phyloP scores from a whole-genome alignment of 1,140 invertebrate species.

The Platorchestia sp. region DNA sequence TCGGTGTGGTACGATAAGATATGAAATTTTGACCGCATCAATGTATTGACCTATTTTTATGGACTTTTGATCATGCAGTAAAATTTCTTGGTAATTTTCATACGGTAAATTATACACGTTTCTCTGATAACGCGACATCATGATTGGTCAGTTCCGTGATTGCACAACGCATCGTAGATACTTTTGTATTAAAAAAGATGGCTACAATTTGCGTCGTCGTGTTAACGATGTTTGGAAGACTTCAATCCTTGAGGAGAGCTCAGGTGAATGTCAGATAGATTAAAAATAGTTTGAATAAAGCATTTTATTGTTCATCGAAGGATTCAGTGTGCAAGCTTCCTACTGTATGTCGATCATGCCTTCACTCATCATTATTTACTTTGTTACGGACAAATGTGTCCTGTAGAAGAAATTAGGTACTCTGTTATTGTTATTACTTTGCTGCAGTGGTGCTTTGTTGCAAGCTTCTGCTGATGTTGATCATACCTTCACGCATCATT shows the following conservation, averaged over 20 bases:
- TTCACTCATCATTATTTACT: background rate
- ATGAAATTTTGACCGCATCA: background rate
- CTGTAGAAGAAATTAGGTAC: background rate
- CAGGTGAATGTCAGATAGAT: background rate
- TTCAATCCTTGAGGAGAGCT: background rate
- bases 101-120: no score
- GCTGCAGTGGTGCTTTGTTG: background rate
- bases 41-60: background rate
- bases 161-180: no score
- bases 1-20: background rate
- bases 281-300: background rate
- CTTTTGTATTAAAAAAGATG: no score
- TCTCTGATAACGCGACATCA: no score
- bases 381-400: background rate
- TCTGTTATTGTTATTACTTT: background rate
- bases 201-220: background rate
- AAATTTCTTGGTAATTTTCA: background rate
- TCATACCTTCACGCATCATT: no score
- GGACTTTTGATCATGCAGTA: background rate
- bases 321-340: background rate
- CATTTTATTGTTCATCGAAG: background rate
- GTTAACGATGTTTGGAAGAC: background rate
- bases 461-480: no score
- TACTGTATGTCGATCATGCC: background rate
- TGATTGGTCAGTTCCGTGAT: no score